A percentile compares a stretch with the other conserved stretches of the same genome.
These are phyloP conservation scores for Otus sunia DNA, from an alignment of 2,113 vertebrate genomes.

Conservation along the genomic window DNA sequence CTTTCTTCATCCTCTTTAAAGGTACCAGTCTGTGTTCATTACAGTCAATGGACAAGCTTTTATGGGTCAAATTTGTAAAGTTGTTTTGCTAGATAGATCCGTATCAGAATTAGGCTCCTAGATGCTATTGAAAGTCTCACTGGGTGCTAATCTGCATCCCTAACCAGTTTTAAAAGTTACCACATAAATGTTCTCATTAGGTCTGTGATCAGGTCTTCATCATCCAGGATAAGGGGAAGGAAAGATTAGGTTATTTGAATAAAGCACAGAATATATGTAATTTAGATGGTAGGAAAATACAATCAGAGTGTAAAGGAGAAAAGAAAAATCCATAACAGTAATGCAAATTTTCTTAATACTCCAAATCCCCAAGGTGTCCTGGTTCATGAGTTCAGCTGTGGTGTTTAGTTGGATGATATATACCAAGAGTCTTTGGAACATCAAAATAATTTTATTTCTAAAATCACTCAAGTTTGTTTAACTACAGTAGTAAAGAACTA, in stretches of 20 bases:
- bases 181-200: background rate
- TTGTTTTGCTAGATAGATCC: background rate
- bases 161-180: background rate
- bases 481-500: background rate
- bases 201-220: background rate
- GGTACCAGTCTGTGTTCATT: background rate
- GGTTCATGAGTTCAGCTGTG: background rate
- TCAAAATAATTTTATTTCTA: background rate
- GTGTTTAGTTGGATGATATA: background rate
- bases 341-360: background rate
- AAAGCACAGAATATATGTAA: background rate
- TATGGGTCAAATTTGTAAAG: background rate
- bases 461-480: background rate
- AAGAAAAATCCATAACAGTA: background rate
- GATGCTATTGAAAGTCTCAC: background rate
- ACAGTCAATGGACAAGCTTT: background rate
- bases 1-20: background rate
- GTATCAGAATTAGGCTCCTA: background rate
- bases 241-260: background rate
- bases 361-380: background rate
- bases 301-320: background rate
- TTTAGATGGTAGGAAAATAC: background rate
- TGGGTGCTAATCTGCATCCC: background rate
- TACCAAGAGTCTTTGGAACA: background rate
- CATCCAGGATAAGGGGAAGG: background rate